Conservation (phyloP, 2,888 invertebrate genomes). For the Sarcophaga caerulescens region DNA sequence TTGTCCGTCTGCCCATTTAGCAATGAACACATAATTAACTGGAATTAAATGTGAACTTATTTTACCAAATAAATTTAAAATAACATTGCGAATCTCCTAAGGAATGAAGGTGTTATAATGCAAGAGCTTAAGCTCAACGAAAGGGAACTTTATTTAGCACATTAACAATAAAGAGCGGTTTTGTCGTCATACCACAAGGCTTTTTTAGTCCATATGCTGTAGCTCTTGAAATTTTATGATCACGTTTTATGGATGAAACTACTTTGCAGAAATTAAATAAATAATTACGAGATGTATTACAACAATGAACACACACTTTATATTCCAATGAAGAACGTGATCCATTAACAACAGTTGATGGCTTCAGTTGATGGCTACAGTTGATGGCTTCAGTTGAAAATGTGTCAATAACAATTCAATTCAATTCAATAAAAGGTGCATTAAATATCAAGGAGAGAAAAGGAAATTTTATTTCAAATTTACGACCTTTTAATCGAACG, state of each 20-base stretch:
- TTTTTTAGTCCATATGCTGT: background rate
- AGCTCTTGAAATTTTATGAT: background rate
- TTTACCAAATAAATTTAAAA: too few species aligned
- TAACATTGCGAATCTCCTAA: too few species aligned
- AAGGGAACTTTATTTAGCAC: too few species aligned
- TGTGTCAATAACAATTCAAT: background rate
- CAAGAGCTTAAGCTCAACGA: too few species aligned
- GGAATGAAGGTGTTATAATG: too few species aligned
- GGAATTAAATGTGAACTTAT: too few species aligned
- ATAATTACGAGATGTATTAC: background rate
- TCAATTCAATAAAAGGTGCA: background rate
- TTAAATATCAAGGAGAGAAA: background rate
- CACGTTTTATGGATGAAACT: background rate
- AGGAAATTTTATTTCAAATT: background rate
- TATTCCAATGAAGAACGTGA: background rate
- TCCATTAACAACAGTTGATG: background rate
- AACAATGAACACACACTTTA: background rate
- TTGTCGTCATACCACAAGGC: background rate
- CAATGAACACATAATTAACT: too few species aligned
- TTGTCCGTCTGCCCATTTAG: too few species aligned
- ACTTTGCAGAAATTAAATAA: background rate
- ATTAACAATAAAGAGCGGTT: too few species aligned
- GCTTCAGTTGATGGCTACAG: background rate
- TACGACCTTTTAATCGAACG: background rate
- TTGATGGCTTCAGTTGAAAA: too few species aligned